Conservation (phyloP, 2,888 invertebrate species). For the Polyommatus iphigenia region DNA sequence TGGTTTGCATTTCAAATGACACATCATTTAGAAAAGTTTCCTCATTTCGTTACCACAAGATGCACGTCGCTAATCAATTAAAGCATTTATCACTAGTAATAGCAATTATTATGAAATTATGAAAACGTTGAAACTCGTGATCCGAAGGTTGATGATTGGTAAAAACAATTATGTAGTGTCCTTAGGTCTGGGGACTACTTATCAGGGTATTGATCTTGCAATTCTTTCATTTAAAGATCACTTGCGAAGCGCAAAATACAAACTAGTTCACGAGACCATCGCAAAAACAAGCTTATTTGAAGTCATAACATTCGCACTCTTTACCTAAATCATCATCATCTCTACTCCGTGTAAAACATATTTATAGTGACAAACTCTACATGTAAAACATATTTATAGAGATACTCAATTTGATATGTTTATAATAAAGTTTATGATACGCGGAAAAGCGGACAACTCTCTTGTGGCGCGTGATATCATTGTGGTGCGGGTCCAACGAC, state of each 20-base stretch:
- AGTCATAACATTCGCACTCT: background rate
- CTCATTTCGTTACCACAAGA: background rate
- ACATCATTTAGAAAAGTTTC: background rate
- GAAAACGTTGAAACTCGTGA: too few species aligned
- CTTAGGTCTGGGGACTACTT: too few species aligned
- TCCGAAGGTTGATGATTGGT: too few species aligned
- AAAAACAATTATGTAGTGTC: too few species aligned
- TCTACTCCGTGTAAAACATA: background rate
- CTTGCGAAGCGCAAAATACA: too few species aligned
- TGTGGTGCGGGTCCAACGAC: constrained; percentile 42
- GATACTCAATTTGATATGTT: too few species aligned
- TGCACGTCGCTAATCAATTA: background rate
- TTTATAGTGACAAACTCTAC: background rate
- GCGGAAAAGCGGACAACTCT: constrained; percentile 13
- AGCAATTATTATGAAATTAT: too few species aligned
- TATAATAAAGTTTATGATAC: background rate
- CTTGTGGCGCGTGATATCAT: constrained; percentile 20
- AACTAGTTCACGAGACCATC: too few species aligned
- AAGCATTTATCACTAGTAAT: too few species aligned
- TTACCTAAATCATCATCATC: background rate
- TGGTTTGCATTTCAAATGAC: background rate
- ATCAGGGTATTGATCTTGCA: too few species aligned
- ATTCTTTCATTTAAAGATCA: too few species aligned
- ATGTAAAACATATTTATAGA: too few species aligned
- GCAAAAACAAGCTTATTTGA: background rate